Percentiles rank a stretch among this genome's conserved stretches.
Conservation (phyloP, 2,888 invertebrate genomes). For the Acleris holmiana region DNA sequence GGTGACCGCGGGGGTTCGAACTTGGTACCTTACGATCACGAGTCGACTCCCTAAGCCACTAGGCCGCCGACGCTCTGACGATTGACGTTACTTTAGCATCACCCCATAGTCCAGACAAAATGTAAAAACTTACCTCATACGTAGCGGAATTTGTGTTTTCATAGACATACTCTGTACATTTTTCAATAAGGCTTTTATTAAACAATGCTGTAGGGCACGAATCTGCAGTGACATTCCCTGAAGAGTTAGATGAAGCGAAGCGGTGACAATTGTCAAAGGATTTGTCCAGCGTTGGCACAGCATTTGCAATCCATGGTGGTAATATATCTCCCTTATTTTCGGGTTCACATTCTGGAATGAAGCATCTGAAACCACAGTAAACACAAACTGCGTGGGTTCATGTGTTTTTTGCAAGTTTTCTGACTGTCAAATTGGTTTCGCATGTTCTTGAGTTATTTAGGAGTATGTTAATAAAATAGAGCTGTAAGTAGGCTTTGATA, state of each 20-base stretch:
- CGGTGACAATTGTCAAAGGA: not conserved
- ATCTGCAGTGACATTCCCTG: not conserved
- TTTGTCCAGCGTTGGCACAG: not conserved
- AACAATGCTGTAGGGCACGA: not conserved
- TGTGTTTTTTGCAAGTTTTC: too few relatives aligned
- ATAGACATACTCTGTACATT: slow-evolving; percentile 4
- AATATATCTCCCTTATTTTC: not conserved
- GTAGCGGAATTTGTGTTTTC: slow-evolving; percentile 1
- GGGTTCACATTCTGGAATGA: not conserved
- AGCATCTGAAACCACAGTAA: not conserved
- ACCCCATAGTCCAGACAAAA: too few relatives aligned
- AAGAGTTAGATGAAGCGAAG: not conserved
- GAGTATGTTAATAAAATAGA: too few relatives aligned
- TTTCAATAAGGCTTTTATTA: not conserved
- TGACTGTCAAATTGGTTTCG: too few relatives aligned
- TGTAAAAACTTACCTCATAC: not conserved
- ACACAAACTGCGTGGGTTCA: too few relatives aligned
- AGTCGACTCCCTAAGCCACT: too few relatives aligned
- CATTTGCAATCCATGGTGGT: not conserved
- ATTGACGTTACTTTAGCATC: too few relatives aligned
- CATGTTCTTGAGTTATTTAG: too few relatives aligned
- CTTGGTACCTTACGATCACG: too few relatives aligned
- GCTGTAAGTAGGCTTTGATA: too few relatives aligned
- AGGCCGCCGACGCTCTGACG: too few relatives aligned
- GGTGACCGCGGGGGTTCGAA: too few relatives aligned